Evolutionary conservation across 2,797 vertebrate genomes (phyloP).

Genomic region (Artibeus jamaicensis): DNA sequence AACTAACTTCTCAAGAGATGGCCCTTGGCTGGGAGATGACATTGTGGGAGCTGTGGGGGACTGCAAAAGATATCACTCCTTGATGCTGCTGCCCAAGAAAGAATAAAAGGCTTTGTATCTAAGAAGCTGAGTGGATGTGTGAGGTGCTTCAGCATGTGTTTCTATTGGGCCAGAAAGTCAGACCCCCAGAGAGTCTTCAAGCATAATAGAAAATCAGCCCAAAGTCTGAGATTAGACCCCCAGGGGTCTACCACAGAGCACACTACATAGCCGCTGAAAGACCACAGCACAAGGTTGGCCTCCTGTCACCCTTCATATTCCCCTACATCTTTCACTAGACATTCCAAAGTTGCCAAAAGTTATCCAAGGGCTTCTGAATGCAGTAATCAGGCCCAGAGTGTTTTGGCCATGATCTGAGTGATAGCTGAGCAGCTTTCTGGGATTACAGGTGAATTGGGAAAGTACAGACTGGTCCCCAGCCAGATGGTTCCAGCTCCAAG

Average conservation of each 20-base stretch:
- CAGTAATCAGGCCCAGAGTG: not conserved
- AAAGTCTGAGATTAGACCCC: not conserved
- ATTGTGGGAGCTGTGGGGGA: not conserved
- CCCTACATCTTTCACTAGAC: not conserved
- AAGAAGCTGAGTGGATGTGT: not conserved
- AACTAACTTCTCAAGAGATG: slow-evolving; percentile 30
- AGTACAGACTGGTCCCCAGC: not conserved
- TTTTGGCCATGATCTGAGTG: not conserved
- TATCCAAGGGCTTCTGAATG: not conserved
- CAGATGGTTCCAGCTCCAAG: not conserved
- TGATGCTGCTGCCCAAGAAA: not conserved
- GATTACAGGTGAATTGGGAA: not conserved
- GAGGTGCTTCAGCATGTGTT: not conserved
- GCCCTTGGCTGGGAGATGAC: not conserved
- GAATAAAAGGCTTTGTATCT: not conserved
- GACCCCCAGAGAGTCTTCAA: not conserved
- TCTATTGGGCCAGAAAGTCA: not conserved
- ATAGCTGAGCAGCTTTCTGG: not conserved
- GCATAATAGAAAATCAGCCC: not conserved
- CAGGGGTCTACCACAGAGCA: not conserved
- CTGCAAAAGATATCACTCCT: not conserved
- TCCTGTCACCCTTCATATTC: not conserved
- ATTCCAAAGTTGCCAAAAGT: not conserved
- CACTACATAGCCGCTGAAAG: slow-evolving; percentile 10
- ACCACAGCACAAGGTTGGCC: not conserved